These are phyloP conservation scores for Otus sunia DNA, from an alignment of 2,113 vertebrate species.

Conservation along the genomic window DNA sequence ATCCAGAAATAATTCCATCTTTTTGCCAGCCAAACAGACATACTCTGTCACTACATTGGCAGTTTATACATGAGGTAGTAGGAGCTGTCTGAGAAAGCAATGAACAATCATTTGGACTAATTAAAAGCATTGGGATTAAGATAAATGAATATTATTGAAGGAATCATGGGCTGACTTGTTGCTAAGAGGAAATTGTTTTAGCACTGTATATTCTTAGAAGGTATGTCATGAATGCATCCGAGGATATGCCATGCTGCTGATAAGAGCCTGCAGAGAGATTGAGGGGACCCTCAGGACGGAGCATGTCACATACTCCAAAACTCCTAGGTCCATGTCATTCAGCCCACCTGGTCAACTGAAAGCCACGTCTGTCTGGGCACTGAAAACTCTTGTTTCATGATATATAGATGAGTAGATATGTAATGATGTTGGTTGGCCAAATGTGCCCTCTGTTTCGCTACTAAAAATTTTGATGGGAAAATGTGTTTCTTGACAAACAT, in stretches of 20 bases:
- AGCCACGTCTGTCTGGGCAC: not conserved
- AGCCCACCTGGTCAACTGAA: not conserved
- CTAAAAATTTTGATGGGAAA: not conserved
- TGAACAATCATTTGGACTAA: not conserved
- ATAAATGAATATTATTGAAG: not conserved
- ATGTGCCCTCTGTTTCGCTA: not conserved
- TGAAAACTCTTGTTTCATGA: not conserved
- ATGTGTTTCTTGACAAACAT: not conserved
- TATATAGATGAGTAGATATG: not conserved
- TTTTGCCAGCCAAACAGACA: not conserved
- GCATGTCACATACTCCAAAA: not conserved
- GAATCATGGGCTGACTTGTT: not conserved
- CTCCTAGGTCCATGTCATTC: not conserved
- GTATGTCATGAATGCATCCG: accelerated
- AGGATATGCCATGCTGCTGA: not conserved
- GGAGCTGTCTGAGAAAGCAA: not conserved
- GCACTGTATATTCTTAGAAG: not conserved
- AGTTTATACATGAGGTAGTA: not conserved
- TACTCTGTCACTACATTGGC: not conserved
- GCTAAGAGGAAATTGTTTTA: not conserved
- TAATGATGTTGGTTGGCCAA: not conserved
- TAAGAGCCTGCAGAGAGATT: not conserved
- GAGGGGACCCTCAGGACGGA: not conserved
- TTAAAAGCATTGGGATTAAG: not conserved
- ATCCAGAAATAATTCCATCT: not conserved